Base-by-base conservation (phyloP, 92 coral and sea anemone genomes). In the Blastomussa wellsi region DNA sequence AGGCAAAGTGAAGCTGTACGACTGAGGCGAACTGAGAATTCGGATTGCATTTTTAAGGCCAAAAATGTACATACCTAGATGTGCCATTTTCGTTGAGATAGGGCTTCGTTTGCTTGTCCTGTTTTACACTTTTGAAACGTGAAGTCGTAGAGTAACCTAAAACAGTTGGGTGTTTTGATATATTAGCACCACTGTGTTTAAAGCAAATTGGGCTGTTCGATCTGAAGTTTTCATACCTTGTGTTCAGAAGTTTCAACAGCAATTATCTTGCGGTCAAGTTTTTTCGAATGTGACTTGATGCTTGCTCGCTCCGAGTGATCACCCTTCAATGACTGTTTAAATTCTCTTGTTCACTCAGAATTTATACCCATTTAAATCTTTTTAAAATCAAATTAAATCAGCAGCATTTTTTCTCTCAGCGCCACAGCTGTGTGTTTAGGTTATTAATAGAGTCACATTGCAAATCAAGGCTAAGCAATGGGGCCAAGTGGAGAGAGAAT, bases 311-410 rank as follows among this genome's bases (percentile, higher is more conserved):
- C 65, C 90, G 88, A 84, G 86, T 77, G 89, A 88, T 72, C 89
- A 74, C 92, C 92, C 95, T 88, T 87, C 84, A 92, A 91, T 91
- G 98, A 93, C 92, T 97, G 98, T 84, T 80, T 89, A 90, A 93
- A 90, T 95, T 91, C 92, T 92, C 95, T 92, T 95, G 99, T 85
- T 88, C 93, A 90, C 92, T 93, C 91, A 95, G 94, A 97, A 91
- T 93, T 97, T 97, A 97, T 94, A 95, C 93, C 93, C 89, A 93
- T 95, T 93, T 94, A 94, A 85, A 90, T 93, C 95, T 97, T 97
- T 88, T 91, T 95, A 90, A 92, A 94, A 97, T 93, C 94, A 95
- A 97, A 95, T 95, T 92, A 92, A 93, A 91, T 93, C 93, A 91
- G 92, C 83, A 86, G 87, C 89, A 78, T 90, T 93, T 84, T 89